Percentiles rank a stretch among this genome's conserved stretches.
These are phyloP conservation scores for Hipparchia sbordonii DNA, from an alignment of 2,888 invertebrate species.

Conservation along the genomic window DNA sequence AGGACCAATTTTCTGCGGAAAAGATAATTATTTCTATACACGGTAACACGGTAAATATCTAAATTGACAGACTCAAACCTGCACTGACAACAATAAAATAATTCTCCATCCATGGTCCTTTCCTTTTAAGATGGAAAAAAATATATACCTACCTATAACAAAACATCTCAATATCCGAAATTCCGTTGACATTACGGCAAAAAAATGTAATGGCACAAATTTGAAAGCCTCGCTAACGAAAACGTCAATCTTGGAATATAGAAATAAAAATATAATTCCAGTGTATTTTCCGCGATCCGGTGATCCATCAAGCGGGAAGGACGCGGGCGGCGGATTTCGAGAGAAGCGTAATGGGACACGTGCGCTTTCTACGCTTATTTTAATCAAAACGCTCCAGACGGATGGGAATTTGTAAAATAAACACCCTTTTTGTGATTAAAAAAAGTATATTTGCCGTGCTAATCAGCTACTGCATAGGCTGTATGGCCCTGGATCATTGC, in stretches of 20 bases:
- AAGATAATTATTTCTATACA: too few relatives aligned
- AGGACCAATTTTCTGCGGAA: too few relatives aligned
- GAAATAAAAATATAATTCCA: slow-evolving; percentile 51
- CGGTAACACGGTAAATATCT: too few relatives aligned
- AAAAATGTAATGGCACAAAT: slow-evolving; percentile 37
- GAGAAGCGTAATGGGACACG: slow-evolving; percentile 45
- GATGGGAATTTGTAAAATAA: slow-evolving; percentile 32
- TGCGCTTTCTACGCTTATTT: slow-evolving; percentile 40
- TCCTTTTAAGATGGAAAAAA: background rate
- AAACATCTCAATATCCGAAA: slow-evolving; percentile 42
- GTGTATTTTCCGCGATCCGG: slow-evolving; percentile 44
- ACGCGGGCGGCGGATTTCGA: slow-evolving; percentile 48
- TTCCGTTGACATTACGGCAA: slow-evolving; percentile 38
- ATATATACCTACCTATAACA: background rate
- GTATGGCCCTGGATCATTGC: too few relatives aligned
- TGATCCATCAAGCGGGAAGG: slow-evolving; percentile 51
- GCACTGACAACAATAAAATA: too few relatives aligned
- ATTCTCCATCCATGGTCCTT: too few relatives aligned
- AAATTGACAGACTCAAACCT: background rate
- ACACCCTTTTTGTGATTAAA: slow-evolving; percentile 6
- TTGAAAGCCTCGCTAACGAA: slow-evolving; percentile 50
- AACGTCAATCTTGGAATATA: slow-evolving; percentile 54
- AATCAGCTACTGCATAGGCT: too few relatives aligned
- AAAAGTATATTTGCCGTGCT: too few relatives aligned
- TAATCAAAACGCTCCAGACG: slow-evolving; percentile 41